Evolutionary conservation across 2,797 vertebrate genomes (phyloP).

Genomic region (Pteropus rufus): DNA sequence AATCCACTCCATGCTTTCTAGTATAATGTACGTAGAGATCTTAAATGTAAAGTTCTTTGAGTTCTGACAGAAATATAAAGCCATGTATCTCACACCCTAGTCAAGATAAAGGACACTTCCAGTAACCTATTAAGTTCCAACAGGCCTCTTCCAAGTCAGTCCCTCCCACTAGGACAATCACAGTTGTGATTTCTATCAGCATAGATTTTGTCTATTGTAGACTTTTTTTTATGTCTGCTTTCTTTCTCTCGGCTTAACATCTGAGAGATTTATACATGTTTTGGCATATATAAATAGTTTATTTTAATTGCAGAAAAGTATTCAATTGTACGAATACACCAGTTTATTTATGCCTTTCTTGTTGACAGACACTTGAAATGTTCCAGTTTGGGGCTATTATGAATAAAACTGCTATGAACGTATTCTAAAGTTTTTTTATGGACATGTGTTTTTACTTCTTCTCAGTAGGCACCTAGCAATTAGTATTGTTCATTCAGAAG

Average conservation of each 20-base stretch:
- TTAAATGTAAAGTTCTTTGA: neutral
- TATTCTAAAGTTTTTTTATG: constrained; percentile 1
- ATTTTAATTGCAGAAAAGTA: neutral
- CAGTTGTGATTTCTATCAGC: neutral
- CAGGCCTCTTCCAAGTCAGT: neutral
- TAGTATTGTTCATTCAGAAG: neutral
- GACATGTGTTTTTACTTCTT: neutral
- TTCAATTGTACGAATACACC: neutral
- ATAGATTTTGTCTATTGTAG: neutral
- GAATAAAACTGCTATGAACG: neutral
- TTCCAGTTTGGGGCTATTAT: neutral
- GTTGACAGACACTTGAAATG: neutral
- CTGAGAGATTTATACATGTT: neutral
- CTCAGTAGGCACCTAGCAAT: neutral
- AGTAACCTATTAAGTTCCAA: neutral
- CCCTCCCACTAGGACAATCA: neutral
- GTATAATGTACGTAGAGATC: neutral
- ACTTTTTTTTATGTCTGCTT: neutral
- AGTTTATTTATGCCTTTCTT: neutral
- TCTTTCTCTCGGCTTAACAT: neutral
- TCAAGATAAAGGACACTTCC: neutral
- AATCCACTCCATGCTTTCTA: neutral
- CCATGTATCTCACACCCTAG: neutral
- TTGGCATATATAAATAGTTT: neutral
- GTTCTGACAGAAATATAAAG: neutral